Conservation (phyloP, 2,888 invertebrate species). For the Euclidia mi region DNA sequence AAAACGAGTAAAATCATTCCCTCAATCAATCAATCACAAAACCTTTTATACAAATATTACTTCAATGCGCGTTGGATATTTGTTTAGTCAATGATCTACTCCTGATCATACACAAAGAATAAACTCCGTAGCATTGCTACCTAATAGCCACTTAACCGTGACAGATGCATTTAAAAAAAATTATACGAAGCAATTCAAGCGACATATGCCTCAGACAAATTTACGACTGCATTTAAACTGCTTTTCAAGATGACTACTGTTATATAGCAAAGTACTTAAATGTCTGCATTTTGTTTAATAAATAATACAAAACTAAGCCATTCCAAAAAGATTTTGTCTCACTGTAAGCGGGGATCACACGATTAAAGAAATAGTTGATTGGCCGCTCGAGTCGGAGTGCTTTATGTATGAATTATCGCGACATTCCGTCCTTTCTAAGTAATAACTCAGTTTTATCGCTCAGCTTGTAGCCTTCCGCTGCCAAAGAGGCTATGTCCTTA, state of each 20-base stretch:
- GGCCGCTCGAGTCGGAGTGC: too few species aligned
- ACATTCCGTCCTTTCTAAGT: background rate
- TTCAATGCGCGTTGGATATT: too few species aligned
- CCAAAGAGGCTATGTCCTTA: conserved; percentile 33
- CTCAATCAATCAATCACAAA: too few species aligned
- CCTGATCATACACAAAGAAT: too few species aligned
- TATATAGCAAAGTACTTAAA: conserved; percentile 21
- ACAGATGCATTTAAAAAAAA: conserved; percentile 3
- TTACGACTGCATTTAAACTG: conserved; percentile 7
- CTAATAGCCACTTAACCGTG: background rate
- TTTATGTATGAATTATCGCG: conserved; percentile 1
- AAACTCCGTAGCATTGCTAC: too few species aligned
- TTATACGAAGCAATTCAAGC: background rate
- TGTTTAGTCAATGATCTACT: too few species aligned
- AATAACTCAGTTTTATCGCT: conserved; percentile 1
- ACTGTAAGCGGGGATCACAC: conserved; percentile 9
- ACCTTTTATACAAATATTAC: too few species aligned
- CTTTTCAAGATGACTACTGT: background rate
- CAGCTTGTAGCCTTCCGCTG: conserved; percentile 21
- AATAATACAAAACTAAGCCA: conserved; percentile 41
- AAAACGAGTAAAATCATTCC: too few species aligned
- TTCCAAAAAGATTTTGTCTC: conserved; percentile 8
- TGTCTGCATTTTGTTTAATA: conserved; percentile 40
- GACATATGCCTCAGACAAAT: conserved; percentile 3
- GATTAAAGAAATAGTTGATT: too few species aligned